phyloP scores from a whole-genome alignment of 2,888 invertebrate genomes.

The Dicycla oo region DNA sequence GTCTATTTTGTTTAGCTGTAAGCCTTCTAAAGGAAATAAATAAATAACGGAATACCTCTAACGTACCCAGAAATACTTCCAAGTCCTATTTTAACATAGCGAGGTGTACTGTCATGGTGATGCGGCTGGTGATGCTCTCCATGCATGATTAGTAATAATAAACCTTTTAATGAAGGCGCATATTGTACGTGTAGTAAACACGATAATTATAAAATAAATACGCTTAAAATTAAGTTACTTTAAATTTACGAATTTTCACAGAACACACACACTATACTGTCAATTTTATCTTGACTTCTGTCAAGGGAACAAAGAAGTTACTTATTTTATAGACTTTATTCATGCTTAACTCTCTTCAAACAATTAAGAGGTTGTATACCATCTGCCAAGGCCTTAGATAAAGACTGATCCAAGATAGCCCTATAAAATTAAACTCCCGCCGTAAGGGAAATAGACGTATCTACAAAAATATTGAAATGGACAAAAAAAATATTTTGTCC shows the following conservation, averaged over 20 bases:
- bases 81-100: slow-evolving; percentile 18
- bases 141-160: slow-evolving; percentile 41
- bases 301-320: not conserved
- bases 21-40: too few relatives aligned
- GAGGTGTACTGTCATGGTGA: not conserved
- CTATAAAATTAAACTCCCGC: not conserved
- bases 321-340: not conserved
- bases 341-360: not conserved
- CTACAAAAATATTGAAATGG: too few relatives aligned
- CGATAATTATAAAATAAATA: not conserved
- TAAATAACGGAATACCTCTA: not conserved
- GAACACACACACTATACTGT: not conserved
- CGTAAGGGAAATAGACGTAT: too few relatives aligned
- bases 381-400: not conserved
- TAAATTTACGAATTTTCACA: not conserved
- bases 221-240: not conserved
- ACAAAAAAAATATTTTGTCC: too few relatives aligned
- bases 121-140: slow-evolving; percentile 1
- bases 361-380: slow-evolving; percentile 10
- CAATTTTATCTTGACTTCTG: slow-evolving; percentile 20
- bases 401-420: not conserved
- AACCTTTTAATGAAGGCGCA: slow-evolving; percentile 7
- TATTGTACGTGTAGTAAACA: slow-evolving; percentile 3
- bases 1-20: too few relatives aligned
- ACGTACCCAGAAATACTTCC: slow-evolving; percentile 50